Conservation (phyloP, 2,113 vertebrate species). For the Dolichallabes microphthalmus region DNA sequence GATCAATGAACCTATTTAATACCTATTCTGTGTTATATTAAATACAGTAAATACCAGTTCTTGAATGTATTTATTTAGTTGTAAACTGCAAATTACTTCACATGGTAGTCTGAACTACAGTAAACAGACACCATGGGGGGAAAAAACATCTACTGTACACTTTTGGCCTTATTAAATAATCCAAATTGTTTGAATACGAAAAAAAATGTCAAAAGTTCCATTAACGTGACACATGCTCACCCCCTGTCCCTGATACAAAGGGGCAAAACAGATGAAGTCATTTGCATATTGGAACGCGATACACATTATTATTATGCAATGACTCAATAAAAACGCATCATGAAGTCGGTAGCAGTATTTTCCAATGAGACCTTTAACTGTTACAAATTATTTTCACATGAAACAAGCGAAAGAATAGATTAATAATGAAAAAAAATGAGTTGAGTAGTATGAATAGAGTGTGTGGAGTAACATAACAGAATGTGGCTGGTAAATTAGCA, state of each 20-base stretch:
- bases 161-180: neutral
- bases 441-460: neutral
- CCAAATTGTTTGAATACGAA: neutral
- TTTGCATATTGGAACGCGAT: neutral
- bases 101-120: neutral
- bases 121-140: neutral
- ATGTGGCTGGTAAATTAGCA: neutral
- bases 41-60: neutral
- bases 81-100: neutral
- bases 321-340: slow-evolving; percentile 7
- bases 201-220: neutral
- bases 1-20: neutral
- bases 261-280: neutral
- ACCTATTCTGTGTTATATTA: neutral
- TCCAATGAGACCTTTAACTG: neutral
- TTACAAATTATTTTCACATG: neutral
- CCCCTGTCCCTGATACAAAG: neutral
- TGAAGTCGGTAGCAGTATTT: neutral
- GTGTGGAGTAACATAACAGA: neutral
- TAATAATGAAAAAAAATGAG: neutral
- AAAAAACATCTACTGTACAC: neutral
- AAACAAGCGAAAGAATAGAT: neutral
- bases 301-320: neutral
- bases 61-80: neutral
- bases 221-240: neutral